Conservation (phyloP, 2,113 vertebrate species). For the Barnardius zonarius region DNA sequence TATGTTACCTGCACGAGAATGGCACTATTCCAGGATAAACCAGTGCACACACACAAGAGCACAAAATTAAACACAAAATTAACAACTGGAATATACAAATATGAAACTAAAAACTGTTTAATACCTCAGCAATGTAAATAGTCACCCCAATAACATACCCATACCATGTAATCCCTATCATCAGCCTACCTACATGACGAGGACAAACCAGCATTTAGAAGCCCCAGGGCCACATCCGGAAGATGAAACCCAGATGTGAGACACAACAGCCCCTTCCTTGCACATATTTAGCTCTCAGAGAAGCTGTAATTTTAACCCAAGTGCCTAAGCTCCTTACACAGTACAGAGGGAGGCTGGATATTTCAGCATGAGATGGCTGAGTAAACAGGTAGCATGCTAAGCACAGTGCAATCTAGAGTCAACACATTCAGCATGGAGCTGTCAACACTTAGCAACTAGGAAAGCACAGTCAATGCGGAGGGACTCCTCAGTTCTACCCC, state of each 20-base stretch:
- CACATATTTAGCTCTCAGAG: neutral
- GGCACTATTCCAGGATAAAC: neutral
- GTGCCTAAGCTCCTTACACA: neutral
- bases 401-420: neutral
- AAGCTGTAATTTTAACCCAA: neutral
- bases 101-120: neutral
- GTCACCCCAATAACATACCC: neutral
- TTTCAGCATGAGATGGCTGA: neutral
- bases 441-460: neutral
- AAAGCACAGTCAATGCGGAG: neutral
- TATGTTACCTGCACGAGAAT: neutral
- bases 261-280: neutral
- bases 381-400: neutral
- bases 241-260: neutral
- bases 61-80: neutral
- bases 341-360: neutral
- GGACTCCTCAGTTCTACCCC: neutral
- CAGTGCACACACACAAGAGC: neutral
- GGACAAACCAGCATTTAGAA: neutral
- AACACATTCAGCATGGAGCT: neutral
- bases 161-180: neutral
- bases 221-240: neutral
- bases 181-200: neutral
- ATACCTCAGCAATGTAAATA: neutral
- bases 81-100: neutral